phyloP scores from a whole-genome alignment of 1,140 invertebrate species.

The Trichonephila clavipes region DNA sequence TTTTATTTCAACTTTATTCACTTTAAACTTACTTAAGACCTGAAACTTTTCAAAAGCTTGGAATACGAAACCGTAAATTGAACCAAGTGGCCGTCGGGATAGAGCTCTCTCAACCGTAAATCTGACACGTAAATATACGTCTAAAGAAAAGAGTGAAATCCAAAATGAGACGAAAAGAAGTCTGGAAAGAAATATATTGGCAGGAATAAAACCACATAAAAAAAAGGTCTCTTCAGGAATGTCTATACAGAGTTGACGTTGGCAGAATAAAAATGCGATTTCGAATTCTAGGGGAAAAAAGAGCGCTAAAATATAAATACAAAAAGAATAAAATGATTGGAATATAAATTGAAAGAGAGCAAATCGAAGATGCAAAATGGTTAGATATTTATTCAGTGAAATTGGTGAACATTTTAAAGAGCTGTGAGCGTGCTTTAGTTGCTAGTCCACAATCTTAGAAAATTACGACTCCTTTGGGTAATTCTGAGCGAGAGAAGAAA shows the following conservation, averaged over 20 bases:
- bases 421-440: not conserved
- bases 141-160: slow-evolving; percentile 64
- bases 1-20: slow-evolving; percentile 27
- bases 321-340: slow-evolving; percentile 58
- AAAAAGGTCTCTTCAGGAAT: slow-evolving; percentile 26
- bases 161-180: slow-evolving; percentile 63
- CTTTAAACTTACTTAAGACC: slow-evolving; percentile 31
- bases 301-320: slow-evolving; percentile 42
- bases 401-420: slow-evolving; percentile 52
- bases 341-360: slow-evolving; percentile 59
- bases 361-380: slow-evolving; percentile 69
- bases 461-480: not conserved
- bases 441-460: not conserved
- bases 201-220: slow-evolving; percentile 38
- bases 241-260: slow-evolving; percentile 31
- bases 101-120: slow-evolving; percentile 50
- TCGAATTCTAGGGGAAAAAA: not conserved
- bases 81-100: slow-evolving; percentile 44
- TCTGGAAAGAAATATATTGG: slow-evolving; percentile 60
- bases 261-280: slow-evolving; percentile 16
- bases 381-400: slow-evolving; percentile 60
- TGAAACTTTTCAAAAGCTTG: slow-evolving; percentile 42
- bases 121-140: slow-evolving; percentile 67
- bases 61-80: slow-evolving; percentile 60
- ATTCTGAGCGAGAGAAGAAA: not conserved